These are phyloP conservation scores for Dromiciops gliroides DNA, from an alignment of 2,113 vertebrate genomes.

Conservation along the genomic window DNA sequence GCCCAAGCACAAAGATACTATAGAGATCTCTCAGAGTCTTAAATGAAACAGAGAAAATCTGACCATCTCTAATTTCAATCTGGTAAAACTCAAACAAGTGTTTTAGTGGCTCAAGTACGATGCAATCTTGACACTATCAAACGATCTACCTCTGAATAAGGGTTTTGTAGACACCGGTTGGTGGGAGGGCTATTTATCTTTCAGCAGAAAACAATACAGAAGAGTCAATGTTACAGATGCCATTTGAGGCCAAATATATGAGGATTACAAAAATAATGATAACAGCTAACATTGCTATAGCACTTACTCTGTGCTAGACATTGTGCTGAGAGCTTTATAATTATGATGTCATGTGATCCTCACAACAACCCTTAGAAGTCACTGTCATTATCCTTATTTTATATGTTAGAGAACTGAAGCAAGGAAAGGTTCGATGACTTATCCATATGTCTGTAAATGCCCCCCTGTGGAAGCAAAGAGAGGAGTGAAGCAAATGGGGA, in stretches of 20 bases:
- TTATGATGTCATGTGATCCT: neutral
- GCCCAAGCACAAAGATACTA: neutral
- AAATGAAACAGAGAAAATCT: neutral
- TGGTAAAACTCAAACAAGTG: conserved; percentile 23
- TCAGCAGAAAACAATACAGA: neutral
- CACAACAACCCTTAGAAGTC: neutral
- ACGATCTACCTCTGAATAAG: neutral
- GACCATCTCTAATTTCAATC: neutral
- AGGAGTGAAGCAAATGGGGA: neutral
- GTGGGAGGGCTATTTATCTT: neutral
- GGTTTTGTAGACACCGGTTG: neutral
- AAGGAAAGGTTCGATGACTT: neutral
- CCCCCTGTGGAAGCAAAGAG: neutral
- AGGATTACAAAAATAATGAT: neutral
- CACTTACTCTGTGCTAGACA: neutral
- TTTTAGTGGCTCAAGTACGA: neutral
- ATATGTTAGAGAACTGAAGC: neutral
- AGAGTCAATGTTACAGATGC: neutral
- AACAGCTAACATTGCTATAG: neutral
- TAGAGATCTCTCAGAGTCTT: neutral
- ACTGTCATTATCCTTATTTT: neutral
- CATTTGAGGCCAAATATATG: neutral
- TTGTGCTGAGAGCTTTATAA: neutral
- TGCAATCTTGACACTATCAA: neutral
- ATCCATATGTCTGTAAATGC: neutral